phyloP scores from a whole-genome alignment of 1,140 invertebrate genomes.

The Pogonus chalceus region DNA sequence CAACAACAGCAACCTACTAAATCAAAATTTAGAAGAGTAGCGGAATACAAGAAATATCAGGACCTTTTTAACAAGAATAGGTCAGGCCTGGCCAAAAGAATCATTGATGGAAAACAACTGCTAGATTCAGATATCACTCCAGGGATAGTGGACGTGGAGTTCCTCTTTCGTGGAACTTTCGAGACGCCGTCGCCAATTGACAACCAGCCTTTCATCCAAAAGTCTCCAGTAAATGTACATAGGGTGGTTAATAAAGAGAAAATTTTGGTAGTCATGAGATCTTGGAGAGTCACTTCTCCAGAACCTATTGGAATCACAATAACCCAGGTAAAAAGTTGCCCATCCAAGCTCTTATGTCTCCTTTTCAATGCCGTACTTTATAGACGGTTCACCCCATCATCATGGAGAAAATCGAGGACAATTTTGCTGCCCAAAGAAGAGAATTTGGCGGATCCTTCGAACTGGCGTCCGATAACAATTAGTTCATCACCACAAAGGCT shows the following conservation, averaged over 20 bases:
- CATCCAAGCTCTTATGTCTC: not conserved
- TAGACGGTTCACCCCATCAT: constrained; percentile 1
- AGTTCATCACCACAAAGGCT: not conserved
- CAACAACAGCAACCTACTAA: not conserved
- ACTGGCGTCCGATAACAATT: not conserved
- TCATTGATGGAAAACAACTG: not conserved
- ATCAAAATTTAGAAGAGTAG: constrained; percentile 7
- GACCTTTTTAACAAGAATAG: constrained; percentile 14
- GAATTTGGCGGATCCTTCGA: not conserved
- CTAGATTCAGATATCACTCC: not conserved
- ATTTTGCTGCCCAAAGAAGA: not conserved
- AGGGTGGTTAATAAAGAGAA: too few relatives aligned
- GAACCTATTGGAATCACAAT: constrained; percentile 18
- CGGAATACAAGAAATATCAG: constrained; percentile 14
- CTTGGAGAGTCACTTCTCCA: constrained; percentile 14
- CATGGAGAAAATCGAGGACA: constrained; percentile 11
- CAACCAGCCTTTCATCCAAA: not conserved
- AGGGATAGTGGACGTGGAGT: not conserved
- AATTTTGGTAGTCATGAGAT: not conserved
- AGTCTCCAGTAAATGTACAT: not conserved
- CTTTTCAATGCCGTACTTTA: constrained; percentile 15
- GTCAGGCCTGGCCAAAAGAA: not conserved
- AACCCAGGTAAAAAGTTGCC: constrained; percentile 5
- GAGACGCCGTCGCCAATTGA: not conserved
- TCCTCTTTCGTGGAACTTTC: not conserved